Base-by-base conservation (phyloP, 2,113 vertebrate genomes). In the Cephalopholis sonnerati region DNA sequence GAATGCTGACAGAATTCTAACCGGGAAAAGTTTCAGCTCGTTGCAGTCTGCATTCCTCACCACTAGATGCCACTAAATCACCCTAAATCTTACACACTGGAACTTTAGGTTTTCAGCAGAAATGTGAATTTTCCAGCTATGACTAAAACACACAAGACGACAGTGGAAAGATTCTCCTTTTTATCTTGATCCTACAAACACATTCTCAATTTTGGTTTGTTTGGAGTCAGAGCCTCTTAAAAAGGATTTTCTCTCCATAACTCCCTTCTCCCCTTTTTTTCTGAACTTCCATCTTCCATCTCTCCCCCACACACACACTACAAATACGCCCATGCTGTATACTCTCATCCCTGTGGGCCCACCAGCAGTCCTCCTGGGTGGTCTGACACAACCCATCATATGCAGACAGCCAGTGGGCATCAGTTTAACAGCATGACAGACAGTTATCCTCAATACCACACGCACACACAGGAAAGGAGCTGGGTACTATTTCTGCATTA, bases 331-430 rank as follows among this genome's bases (percentile, higher is more conserved):
- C 93, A 84, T 90, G 74, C 57, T 86, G 72, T 89, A 74, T 39
- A 87, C 88, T 84, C 94, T 93, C 86, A 90, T 93, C 91, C 68
- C 79, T 74, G 81, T 76, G 77, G 92, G 93, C 93, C 91, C 91
- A 96, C 95, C 92, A 93, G 86, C 89, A 85, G 73, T 88, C 54
- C 87, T 93, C 89, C 55, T 94, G 93, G 93, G 93, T 94, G 93
- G 93, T 94, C 93, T 85, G 70, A 93, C 84, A 86, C 82, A 92
- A 78, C 81, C 73, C 84, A 59, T 92, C 90, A 88, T 58, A 88
- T 81, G 87, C 83, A 95, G 89, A 96, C 95, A 92, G 89, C 87
- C 87, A 94, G 81, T 90, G 87, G 88, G 91, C 92, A 93, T 93
- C 86, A 74, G 84, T 91, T 87, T 90, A 88, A 86, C 39, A 83